Conservation (phyloP, 1,140 invertebrate species). For the Hestina assimilis region DNA sequence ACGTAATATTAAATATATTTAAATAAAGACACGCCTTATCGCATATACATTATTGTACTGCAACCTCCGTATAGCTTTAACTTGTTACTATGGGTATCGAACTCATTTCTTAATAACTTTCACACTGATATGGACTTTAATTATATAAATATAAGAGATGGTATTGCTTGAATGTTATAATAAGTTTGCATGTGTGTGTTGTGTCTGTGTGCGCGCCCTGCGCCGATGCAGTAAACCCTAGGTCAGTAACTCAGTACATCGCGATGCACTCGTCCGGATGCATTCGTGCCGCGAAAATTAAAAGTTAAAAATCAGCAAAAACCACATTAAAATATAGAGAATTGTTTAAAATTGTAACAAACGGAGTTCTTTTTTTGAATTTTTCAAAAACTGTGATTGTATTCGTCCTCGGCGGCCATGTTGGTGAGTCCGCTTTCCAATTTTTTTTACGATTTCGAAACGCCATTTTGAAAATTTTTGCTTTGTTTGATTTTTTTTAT, state of each 20-base stretch:
- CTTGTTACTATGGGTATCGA: constrained; percentile 37
- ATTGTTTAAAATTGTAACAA: neutral
- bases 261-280: constrained; percentile 48
- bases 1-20: constrained; percentile 4
- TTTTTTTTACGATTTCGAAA: constrained; percentile 43
- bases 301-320: constrained; percentile 39
- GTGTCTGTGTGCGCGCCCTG: constrained; percentile 48
- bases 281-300: constrained; percentile 37
- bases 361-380: too few relatives aligned
- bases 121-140: neutral
- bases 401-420: constrained; percentile 54
- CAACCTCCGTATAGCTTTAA: constrained; percentile 33
- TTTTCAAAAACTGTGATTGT: too few relatives aligned
- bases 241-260: constrained; percentile 44
- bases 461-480: constrained; percentile 40
- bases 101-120: neutral
- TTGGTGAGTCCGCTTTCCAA: constrained; percentile 59
- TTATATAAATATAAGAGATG: neutral
- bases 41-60: constrained; percentile 8
- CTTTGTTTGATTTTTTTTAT: constrained; percentile 34
- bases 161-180: neutral
- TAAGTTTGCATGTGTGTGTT: constrained; percentile 21
- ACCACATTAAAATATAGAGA: neutral
- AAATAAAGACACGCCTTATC: constrained; percentile 19
- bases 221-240: constrained; percentile 51